A percentile compares a stretch with the other conserved stretches of the same genome.
Conservation (phyloP, 2,888 invertebrate genomes). For the Caenorhabditis zanzibari region DNA sequence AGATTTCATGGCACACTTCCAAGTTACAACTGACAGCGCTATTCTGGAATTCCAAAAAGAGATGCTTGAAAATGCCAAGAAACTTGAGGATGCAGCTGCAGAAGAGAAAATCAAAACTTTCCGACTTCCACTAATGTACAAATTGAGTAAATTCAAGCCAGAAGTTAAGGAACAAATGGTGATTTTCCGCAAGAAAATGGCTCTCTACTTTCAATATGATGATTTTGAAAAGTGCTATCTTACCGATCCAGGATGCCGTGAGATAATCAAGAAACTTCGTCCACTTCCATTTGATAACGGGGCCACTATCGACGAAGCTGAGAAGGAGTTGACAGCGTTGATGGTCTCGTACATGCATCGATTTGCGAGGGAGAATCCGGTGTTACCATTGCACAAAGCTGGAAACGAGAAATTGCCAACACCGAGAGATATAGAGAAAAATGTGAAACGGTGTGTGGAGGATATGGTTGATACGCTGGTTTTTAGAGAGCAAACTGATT, state of each 20-base stretch:
- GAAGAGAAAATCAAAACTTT: constrained; percentile 13
- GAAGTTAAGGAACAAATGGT: constrained; percentile 8
- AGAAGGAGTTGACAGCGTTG: constrained; percentile 25
- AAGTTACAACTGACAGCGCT: constrained; percentile 1
- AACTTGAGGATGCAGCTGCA: not conserved
- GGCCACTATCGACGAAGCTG: constrained; percentile 3
- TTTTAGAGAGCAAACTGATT: constrained; percentile 12
- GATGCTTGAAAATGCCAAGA: constrained; percentile 26
- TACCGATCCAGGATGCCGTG: constrained; percentile 35
- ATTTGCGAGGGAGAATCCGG: constrained; percentile 28
- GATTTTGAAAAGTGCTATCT: constrained; percentile 33
- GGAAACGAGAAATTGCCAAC: not conserved
- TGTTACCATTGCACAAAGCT: constrained; percentile 19
- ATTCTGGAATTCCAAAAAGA: constrained; percentile 30
- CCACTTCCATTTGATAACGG: constrained; percentile 33
- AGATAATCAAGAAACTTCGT: constrained; percentile 13
- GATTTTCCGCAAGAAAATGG: constrained; percentile 24
- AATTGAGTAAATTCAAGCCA: not conserved
- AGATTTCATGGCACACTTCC: constrained; percentile 31
- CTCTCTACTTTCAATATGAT: constrained; percentile 34
- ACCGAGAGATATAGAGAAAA: not conserved
- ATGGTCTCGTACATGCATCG: constrained; percentile 27
- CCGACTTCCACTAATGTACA: constrained; percentile 25
- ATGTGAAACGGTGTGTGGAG: not conserved
- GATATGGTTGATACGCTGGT: constrained; percentile 45